Conservation (phyloP, 2,888 invertebrate genomes). For the Synanthedon andrenaeformis region DNA sequence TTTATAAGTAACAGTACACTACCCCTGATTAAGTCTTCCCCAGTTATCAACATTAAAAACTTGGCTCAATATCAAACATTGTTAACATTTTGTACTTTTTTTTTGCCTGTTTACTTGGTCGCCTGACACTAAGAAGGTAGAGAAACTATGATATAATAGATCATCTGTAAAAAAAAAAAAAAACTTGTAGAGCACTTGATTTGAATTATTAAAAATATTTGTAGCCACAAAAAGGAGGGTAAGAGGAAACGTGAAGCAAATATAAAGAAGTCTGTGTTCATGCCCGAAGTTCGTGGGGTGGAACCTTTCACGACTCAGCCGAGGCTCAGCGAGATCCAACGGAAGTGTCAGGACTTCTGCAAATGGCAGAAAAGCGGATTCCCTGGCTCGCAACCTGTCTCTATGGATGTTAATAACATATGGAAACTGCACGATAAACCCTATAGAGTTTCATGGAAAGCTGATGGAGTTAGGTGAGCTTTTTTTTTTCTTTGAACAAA, state of each 20-base stretch:
- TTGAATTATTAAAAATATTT: not conserved
- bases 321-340: slow-evolving; percentile 75
- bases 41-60: too few species aligned
- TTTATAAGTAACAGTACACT: too few species aligned
- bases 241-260: slow-evolving; percentile 66
- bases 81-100: too few species aligned
- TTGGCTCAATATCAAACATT: too few species aligned
- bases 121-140: too few species aligned
- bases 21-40: too few species aligned
- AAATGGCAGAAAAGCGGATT: slow-evolving; percentile 85
- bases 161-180: not conserved
- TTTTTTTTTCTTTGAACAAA: slow-evolving; percentile 2
- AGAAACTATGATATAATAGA: not conserved
- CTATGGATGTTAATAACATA: slow-evolving; percentile 90
- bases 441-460: slow-evolving; percentile 99
- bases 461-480: slow-evolving; percentile 93
- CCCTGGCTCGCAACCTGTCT: slow-evolving; percentile 97
- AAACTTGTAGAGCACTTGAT: not conserved
- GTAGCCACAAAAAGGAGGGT: slow-evolving; percentile 14
- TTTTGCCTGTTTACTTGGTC: too few species aligned
- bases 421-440: slow-evolving; percentile 79
- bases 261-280: slow-evolving; percentile 79
- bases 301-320: slow-evolving; percentile 74
- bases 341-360: slow-evolving; percentile 81
- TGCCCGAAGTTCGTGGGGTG: slow-evolving; percentile 89